phyloP scores from a whole-genome alignment of 2,888 invertebrate species.

The Meandrusa payeni region DNA sequence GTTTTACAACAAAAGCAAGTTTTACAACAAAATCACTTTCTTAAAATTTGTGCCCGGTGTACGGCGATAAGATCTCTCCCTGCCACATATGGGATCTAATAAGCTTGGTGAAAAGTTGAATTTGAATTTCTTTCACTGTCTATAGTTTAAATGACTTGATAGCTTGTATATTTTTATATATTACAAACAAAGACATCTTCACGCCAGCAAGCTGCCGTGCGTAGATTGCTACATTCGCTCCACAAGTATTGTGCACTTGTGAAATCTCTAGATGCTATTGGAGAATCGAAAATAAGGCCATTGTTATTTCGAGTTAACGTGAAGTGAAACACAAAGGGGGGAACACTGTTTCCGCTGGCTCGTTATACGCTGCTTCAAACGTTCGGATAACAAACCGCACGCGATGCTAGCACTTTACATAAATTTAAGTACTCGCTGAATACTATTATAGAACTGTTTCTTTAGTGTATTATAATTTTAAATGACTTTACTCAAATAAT shows the following conservation, averaged over 20 bases:
- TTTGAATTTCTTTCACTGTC: no score
- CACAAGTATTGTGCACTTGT: constrained; percentile 15
- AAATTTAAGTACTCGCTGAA: constrained; percentile 22
- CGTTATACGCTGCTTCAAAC: constrained; percentile 72
- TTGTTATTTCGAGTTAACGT: constrained; percentile 76
- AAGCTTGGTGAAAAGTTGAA: no score
- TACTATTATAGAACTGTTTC: constrained; percentile 19
- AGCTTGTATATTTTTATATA: neutral
- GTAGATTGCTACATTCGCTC: constrained; percentile 10
- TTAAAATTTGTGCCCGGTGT: no score
- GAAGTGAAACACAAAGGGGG: constrained; percentile 72
- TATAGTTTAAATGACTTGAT: neutral
- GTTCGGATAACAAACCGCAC: constrained; percentile 69
- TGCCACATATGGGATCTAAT: no score
- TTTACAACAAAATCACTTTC: no score
- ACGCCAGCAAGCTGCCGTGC: neutral
- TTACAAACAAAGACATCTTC: neutral
- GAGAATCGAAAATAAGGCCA: constrained; percentile 76
- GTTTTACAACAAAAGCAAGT: no score
- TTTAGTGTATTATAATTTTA: no score
- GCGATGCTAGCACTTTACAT: constrained; percentile 19
- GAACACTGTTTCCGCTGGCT: constrained; percentile 66
- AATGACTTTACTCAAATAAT: no score
- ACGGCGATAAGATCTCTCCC: no score
- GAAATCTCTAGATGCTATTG: constrained; percentile 22